Conservation (phyloP, 35 echinoderm and acorn worm genomes). For the Ptychodera flava region DNA sequence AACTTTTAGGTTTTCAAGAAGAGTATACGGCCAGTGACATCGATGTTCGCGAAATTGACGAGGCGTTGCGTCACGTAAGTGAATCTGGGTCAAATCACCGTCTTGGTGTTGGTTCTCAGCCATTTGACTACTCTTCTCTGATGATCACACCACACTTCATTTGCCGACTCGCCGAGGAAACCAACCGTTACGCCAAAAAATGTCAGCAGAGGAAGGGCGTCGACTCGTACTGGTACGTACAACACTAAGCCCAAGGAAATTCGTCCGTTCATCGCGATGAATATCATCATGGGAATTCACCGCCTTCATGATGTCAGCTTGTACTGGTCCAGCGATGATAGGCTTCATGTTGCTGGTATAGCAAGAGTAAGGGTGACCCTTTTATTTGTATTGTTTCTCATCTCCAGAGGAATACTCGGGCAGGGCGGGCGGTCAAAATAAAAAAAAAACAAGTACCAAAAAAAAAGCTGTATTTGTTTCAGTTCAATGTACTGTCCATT, state of each 20-base stretch:
- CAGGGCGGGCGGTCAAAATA: no score
- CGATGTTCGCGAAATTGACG: not conserved
- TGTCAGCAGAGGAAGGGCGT: not conserved
- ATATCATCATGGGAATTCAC: not conserved
- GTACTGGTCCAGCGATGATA: not conserved
- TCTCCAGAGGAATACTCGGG: no score
- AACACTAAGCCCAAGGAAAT: not conserved
- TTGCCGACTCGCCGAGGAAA: not conserved
- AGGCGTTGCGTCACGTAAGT: not conserved
- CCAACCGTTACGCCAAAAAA: not conserved
- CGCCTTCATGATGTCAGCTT: not conserved
- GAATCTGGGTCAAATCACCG: not conserved
- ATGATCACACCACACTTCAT: not conserved
- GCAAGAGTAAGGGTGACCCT: not conserved
- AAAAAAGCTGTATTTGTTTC: no score
- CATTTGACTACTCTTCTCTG: not conserved
- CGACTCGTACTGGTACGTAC: not conserved
- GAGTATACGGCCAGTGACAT: not conserved
- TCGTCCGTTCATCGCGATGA: not conserved
- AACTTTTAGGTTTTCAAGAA: not conserved
- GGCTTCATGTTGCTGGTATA: not conserved
- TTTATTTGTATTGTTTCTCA: no score
- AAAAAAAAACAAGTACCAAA: no score
- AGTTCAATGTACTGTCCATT: no score
- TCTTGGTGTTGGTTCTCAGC: not conserved